A percentile compares a stretch with the other conserved stretches of the same genome.
phyloP scores from a whole-genome alignment of 2,888 invertebrate genomes.

The Protula sp. region DNA sequence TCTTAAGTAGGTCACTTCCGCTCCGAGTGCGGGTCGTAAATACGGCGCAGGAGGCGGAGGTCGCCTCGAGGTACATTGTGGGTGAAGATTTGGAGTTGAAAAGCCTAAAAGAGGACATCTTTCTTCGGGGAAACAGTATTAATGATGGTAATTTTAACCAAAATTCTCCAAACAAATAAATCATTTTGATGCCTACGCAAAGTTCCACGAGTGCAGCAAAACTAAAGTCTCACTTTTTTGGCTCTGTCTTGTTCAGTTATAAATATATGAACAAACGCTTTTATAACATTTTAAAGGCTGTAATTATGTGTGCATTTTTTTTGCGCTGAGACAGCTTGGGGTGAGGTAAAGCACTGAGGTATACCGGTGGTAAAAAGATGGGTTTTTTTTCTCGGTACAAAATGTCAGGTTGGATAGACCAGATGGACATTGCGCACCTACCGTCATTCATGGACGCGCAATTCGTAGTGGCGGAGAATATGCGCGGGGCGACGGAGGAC shows the following conservation, averaged over 20 bases:
- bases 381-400: too few species aligned
- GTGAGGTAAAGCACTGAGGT: too few species aligned
- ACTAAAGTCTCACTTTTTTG: too few species aligned
- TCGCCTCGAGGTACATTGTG: neutral
- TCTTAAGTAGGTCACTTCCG: slow-evolving; percentile 3
- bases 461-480: slow-evolving; percentile 18
- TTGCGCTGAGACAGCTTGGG: too few species aligned
- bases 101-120: slow-evolving; percentile 12
- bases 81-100: slow-evolving; percentile 12
- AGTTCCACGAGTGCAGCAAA: too few species aligned
- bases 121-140: slow-evolving; percentile 19
- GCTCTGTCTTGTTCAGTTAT: too few species aligned
- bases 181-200: too few species aligned
- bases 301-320: too few species aligned
- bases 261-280: too few species aligned
- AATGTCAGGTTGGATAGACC: slow-evolving; percentile 28
- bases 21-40: slow-evolving; percentile 1
- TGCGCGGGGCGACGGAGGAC: slow-evolving; percentile 18
- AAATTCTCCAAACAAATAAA: neutral
- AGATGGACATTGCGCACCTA: slow-evolving; percentile 16
- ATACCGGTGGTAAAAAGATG: too few species aligned
- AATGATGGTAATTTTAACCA: slow-evolving; percentile 11
- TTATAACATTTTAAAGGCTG: too few species aligned
- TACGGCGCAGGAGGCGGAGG: neutral
- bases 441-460: slow-evolving; percentile 16